Base-by-base conservation (phyloP, 2,113 vertebrate genomes). In the Ceyx melanurus region DNA sequence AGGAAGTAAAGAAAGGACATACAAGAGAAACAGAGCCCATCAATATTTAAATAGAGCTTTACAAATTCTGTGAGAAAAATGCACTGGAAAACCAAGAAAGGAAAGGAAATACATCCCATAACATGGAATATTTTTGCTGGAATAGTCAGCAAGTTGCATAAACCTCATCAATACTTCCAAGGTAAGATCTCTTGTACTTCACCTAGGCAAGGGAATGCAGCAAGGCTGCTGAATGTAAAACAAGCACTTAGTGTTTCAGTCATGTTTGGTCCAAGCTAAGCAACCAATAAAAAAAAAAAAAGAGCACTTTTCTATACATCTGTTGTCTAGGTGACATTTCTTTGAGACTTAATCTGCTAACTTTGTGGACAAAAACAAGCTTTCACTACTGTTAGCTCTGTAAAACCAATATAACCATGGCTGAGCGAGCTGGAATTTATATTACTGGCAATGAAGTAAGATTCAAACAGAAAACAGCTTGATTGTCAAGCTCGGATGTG, bases 381-480 rank as follows among this genome's bases (percentile, higher is more conserved):
- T 92, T 92, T 96, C 94, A 93, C 89, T 66, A 33, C 86, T 92
- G 64, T 82, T 91, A 94, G 86, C 62, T 66, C 84, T 96, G 89
- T 56, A 94, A 94, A 93, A 90, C 89, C 74, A 85, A 89, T 85
- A 92, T 79, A 82, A 76, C 86, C 75, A 80, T 76, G 71, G 67
- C 78, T 94, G 89, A 92, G 61, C 3, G 2, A 94, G 86, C 37
- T 87, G 94, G 89, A 92, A 94, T 96, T 96, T 96, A 96, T 96
- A 95, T 94, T 95, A 92, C 91, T 82, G 84, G 86, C 92, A 94
- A 73, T 43, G 74, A 94, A 90, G 86, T 94, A 94, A 87, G 65
- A 93, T 70, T 90, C 54, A 89, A 86, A 75, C 77, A 96, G 92
- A 82, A 93, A 94, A 82, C 89, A 96, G 71, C 81, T 87, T 89